A percentile compares a stretch with the other conserved stretches of the same genome.
phyloP scores from a whole-genome alignment of 2,888 invertebrate species.

The Timandra comae region DNA sequence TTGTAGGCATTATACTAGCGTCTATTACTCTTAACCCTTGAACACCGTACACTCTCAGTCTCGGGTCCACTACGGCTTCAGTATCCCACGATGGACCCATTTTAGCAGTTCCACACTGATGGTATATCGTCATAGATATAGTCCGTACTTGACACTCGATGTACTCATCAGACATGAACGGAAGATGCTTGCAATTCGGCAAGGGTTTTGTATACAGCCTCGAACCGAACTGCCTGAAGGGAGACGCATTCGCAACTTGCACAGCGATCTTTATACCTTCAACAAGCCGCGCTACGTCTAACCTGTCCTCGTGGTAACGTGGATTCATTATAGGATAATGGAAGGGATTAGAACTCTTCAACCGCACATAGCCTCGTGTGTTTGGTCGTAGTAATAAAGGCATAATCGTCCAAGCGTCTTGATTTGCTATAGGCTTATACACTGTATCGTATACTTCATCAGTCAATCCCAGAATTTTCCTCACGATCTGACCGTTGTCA shows the following conservation, averaged over 20 bases:
- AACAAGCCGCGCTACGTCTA: constrained; percentile 86
- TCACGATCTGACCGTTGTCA: constrained; percentile 84
- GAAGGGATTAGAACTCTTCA: constrained; percentile 89
- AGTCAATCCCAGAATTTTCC: constrained; percentile 86
- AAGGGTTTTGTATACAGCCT: constrained; percentile 84
- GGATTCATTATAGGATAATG: constrained; percentile 93
- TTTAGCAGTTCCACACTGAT: constrained; percentile 91
- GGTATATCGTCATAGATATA: constrained; percentile 93
- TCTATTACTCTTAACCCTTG: constrained; percentile 88
- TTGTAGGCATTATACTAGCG: constrained; percentile 92
- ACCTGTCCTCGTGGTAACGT: constrained; percentile 90
- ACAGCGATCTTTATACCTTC: constrained; percentile 89
- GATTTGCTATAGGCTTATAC: constrained; percentile 86
- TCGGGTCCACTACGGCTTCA: constrained; percentile 88
- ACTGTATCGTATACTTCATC: constrained; percentile 88
- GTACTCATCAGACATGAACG: constrained; percentile 87
- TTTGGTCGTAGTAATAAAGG: constrained; percentile 88
- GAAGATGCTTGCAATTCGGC: constrained; percentile 85
- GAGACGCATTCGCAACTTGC: constrained; percentile 82
- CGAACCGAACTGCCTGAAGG: constrained; percentile 88
- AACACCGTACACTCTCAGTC: constrained; percentile 86
- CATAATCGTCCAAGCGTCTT: constrained; percentile 89
- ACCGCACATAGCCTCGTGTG: constrained; percentile 85
- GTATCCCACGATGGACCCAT: constrained; percentile 90
- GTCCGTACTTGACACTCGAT: constrained; percentile 92